These are phyloP conservation scores for Coendou prehensilis DNA, from an alignment of 2,797 vertebrate genomes.

Conservation along the genomic window DNA sequence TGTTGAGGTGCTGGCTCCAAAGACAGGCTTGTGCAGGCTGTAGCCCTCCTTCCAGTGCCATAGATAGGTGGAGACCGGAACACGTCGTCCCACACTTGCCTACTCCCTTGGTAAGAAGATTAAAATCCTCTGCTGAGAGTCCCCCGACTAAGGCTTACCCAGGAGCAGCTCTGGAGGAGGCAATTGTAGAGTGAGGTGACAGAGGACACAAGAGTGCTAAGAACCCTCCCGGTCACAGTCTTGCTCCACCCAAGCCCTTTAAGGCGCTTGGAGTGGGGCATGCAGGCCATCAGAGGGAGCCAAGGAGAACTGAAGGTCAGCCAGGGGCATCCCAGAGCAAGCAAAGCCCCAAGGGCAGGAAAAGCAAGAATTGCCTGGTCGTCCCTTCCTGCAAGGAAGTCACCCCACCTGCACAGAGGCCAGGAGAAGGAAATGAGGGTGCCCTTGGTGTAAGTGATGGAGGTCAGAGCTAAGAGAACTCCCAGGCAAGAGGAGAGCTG, in stretches of 20 bases:
- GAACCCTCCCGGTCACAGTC: background rate
- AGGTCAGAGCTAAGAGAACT: background rate
- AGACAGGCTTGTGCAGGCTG: accelerated
- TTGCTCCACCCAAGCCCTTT: background rate
- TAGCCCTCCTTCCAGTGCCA: background rate
- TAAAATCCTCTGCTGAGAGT: background rate
- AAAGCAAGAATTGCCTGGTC: background rate
- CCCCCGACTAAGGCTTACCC: background rate
- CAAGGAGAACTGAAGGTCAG: background rate
- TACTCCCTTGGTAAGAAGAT: slow-evolving; percentile 16
- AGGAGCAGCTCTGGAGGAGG: background rate
- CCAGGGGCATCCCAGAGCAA: background rate
- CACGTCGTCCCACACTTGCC: accelerated
- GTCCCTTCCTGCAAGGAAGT: background rate
- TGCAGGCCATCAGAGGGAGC: background rate
- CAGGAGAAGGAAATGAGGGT: background rate
- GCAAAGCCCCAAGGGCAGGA: background rate
- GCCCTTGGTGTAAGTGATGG: background rate
- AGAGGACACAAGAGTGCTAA: background rate
- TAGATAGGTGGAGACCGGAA: background rate
- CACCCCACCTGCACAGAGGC: background rate
- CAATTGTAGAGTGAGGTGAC: background rate
- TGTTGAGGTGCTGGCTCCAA: background rate
- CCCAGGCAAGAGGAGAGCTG: background rate
- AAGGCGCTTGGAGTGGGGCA: background rate